phyloP scores from a whole-genome alignment of 2,113 vertebrate genomes.

The Macrotis lagotis region DNA sequence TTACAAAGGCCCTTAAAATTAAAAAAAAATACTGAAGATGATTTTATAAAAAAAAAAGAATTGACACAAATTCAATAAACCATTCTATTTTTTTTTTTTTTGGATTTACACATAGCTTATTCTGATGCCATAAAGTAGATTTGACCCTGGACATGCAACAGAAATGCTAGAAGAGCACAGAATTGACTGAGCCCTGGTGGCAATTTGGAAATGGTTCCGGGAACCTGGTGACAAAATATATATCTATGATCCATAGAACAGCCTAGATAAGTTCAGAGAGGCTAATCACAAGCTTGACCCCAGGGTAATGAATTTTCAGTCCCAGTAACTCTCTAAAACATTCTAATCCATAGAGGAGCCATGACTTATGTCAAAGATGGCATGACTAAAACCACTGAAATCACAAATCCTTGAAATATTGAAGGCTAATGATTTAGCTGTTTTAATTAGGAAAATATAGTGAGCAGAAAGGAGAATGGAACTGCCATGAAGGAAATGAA shows the following conservation, averaged over 20 bases:
- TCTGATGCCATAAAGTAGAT: background rate
- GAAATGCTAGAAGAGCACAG: background rate
- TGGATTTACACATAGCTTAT: background rate
- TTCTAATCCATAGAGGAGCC: background rate
- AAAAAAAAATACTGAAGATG: background rate
- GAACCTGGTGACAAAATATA: background rate
- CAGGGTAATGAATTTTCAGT: background rate
- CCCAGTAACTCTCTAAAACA: background rate
- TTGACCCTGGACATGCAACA: background rate
- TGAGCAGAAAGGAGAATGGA: background rate
- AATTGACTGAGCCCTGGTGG: background rate
- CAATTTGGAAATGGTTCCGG: background rate
- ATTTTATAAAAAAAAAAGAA: background rate
- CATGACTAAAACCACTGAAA: background rate
- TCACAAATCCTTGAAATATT: background rate
- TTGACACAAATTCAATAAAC: background rate
- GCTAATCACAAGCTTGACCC: background rate
- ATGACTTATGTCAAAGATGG: background rate
- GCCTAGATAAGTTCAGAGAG: background rate
- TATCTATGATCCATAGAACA: background rate
- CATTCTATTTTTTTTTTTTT: background rate
- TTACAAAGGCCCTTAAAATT: background rate
- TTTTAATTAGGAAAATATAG: background rate
- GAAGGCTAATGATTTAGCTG: background rate
- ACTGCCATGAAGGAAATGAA: background rate